Evolutionary conservation across 2,797 vertebrate genomes (phyloP).

Genomic region (Lemur catta): DNA sequence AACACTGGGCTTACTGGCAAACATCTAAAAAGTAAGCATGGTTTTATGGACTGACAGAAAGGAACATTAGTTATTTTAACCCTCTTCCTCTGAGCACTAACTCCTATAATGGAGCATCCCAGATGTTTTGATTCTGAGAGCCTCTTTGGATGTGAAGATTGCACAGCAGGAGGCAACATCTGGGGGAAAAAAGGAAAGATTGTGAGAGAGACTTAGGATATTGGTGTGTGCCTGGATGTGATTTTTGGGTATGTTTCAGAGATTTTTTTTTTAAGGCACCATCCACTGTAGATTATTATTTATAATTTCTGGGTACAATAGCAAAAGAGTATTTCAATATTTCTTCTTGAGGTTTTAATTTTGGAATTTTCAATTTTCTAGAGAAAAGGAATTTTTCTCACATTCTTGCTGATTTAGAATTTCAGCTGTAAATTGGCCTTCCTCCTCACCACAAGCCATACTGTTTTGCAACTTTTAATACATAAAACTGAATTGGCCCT

Average conservation of each 20-base stretch:
- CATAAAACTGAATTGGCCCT: not conserved
- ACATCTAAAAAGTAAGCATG: conserved; percentile 27
- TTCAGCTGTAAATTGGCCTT: conserved; percentile 30
- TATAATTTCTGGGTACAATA: not conserved
- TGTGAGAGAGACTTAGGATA: not conserved
- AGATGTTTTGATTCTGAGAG: conserved; percentile 64
- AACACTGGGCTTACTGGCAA: conserved; percentile 9
- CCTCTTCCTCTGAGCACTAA: conserved; percentile 19
- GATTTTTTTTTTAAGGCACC: not conserved
- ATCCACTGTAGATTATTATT: conserved; percentile 4
- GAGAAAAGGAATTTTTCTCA: conserved; percentile 32
- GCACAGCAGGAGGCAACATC: conserved; percentile 73
- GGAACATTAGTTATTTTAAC: conserved; percentile 54
- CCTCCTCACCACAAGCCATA: not conserved
- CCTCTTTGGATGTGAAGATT: conserved; percentile 68
- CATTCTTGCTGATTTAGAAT: conserved; percentile 56
- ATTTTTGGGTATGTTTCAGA: conserved; percentile 20
- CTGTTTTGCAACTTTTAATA: not conserved
- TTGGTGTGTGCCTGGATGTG: not conserved
- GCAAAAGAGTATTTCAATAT: not conserved
- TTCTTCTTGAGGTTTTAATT: conserved; percentile 44
- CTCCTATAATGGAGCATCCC: conserved; percentile 53
- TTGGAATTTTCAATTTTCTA: conserved; percentile 46
- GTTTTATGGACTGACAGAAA: conserved; percentile 55
- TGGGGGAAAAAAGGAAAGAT: conserved; percentile 32